Evolutionary conservation across 1,140 invertebrate species (phyloP).

Genomic region (Zaprionus vittiger): DNA sequence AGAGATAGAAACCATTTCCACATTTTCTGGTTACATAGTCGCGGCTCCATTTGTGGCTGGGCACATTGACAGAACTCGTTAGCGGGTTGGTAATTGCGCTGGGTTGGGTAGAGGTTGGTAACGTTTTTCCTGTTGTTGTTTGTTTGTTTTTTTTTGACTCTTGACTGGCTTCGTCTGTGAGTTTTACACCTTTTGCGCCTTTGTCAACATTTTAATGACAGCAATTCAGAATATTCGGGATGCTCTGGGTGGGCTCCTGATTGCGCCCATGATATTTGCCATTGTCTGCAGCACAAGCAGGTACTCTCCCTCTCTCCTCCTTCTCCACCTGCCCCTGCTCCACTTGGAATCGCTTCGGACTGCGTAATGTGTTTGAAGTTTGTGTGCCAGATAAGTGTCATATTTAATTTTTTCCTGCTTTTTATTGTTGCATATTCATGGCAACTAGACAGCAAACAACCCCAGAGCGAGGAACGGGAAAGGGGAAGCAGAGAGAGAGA

Average conservation of each 20-base stretch:
- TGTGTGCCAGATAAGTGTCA: conserved; percentile 70
- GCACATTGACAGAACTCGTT: conserved; percentile 77
- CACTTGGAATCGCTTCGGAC: background rate
- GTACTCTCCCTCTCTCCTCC: background rate
- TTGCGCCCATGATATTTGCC: conserved; percentile 66
- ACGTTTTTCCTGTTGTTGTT: conserved; percentile 1
- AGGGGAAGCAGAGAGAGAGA: conserved; percentile 2
- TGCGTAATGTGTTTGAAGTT: conserved; percentile 62
- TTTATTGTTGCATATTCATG: conserved; percentile 78
- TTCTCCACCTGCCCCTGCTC: background rate
- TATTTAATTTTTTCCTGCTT: conserved; percentile 70
- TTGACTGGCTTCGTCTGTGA: conserved; percentile 33
- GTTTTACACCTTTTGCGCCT: conserved; percentile 79
- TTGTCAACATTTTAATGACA: conserved; percentile 84
- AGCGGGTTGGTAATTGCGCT: conserved; percentile 15
- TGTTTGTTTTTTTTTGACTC: conserved; percentile 14
- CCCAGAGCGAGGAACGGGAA: background rate
- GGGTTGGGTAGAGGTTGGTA: conserved; percentile 20
- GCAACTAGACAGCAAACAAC: conserved; percentile 9
- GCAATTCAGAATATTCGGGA: conserved; percentile 73
- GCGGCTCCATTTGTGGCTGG: conserved; percentile 60
- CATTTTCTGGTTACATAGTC: conserved; percentile 18
- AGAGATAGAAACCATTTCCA: conserved; percentile 19
- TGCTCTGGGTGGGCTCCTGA: conserved; percentile 46
- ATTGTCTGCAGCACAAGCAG: conserved; percentile 52